A percentile compares a stretch with the other conserved stretches of the same genome.
Evolutionary conservation across 2,113 vertebrate species (phyloP).

Genomic region (Oxyruncus cristatus): DNA sequence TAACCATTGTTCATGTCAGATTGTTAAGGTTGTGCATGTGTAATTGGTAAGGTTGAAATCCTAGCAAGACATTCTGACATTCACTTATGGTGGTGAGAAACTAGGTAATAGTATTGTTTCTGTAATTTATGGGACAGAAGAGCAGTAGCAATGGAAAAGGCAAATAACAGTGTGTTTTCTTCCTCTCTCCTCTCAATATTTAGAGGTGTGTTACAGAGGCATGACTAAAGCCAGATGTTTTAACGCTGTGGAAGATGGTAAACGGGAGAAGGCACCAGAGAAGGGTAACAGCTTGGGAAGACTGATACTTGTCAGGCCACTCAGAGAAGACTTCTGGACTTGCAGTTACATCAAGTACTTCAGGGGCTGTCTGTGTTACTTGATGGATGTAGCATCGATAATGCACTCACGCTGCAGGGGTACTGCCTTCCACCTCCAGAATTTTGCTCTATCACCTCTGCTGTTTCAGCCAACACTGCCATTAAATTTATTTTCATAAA

Average conservation of each 20-base stretch:
- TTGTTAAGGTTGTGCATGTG: neutral
- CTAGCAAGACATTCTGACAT: neutral
- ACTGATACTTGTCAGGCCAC: neutral
- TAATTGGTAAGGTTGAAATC: neutral
- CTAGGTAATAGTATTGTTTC: neutral
- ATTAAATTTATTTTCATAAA: neutral
- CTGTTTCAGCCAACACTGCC: neutral
- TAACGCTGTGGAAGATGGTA: neutral
- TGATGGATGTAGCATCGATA: neutral
- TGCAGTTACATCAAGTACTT: rapidly evolving
- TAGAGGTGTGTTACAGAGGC: neutral
- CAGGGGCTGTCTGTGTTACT: neutral
- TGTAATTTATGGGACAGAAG: neutral
- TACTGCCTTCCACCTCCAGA: neutral
- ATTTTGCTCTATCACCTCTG: neutral
- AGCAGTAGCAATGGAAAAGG: neutral
- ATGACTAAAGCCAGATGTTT: neutral
- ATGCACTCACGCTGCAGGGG: neutral
- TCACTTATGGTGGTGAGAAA: neutral
- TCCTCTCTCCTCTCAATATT: neutral
- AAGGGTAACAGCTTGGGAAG: neutral
- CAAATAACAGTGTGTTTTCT: neutral
- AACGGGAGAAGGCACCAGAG: neutral
- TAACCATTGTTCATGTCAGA: neutral
- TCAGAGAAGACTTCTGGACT: neutral